Percentiles rank a stretch among this genome's conserved stretches.
These are phyloP conservation scores for Ambastaia sidthimunki DNA, from an alignment of 2,797 vertebrate species.

Conservation along the genomic window DNA sequence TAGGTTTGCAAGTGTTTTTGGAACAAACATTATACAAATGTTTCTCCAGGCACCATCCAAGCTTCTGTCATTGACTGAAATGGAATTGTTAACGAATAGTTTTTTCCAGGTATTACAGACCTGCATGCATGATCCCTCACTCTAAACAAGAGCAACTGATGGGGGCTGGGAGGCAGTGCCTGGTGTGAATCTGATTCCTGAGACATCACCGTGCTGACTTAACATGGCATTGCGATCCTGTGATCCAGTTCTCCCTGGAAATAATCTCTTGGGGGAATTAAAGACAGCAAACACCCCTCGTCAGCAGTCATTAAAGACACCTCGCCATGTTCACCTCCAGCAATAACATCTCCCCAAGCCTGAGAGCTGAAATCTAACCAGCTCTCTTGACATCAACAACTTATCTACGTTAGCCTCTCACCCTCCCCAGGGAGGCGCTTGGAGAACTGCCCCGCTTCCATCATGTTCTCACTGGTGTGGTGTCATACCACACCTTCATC, in stretches of 20 bases:
- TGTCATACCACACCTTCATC: slow-evolving; percentile 42
- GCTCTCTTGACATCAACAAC: slow-evolving; percentile 59
- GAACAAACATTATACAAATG: not conserved
- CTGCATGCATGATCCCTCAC: not conserved
- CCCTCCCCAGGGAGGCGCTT: slow-evolving; percentile 32
- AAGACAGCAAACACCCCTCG: slow-evolving; percentile 69
- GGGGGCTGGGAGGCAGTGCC: not conserved
- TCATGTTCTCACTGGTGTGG: slow-evolving; percentile 45
- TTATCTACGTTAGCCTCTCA: slow-evolving; percentile 49
- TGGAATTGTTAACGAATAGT: not conserved
- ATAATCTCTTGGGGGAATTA: slow-evolving; percentile 68
- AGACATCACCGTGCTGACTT: slow-evolving; percentile 39
- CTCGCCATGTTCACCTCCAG: slow-evolving; percentile 58
- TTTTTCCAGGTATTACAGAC: not conserved
- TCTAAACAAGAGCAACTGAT: slow-evolving; percentile 16
- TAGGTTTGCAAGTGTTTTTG: not conserved
- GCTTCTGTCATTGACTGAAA: not conserved
- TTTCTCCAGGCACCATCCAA: too few relatives aligned
- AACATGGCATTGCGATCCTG: slow-evolving; percentile 50
- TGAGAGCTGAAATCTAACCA: slow-evolving; percentile 55
- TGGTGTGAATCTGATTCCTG: slow-evolving; percentile 40
- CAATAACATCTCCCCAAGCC: slow-evolving; percentile 36
- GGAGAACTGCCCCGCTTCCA: slow-evolving; percentile 36
- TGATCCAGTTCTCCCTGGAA: slow-evolving; percentile 65
- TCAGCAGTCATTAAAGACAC: slow-evolving; percentile 73